These are phyloP conservation scores for Drosophila novamexicana DNA, from an alignment of 1,140 invertebrate species.

Conservation along the genomic window DNA sequence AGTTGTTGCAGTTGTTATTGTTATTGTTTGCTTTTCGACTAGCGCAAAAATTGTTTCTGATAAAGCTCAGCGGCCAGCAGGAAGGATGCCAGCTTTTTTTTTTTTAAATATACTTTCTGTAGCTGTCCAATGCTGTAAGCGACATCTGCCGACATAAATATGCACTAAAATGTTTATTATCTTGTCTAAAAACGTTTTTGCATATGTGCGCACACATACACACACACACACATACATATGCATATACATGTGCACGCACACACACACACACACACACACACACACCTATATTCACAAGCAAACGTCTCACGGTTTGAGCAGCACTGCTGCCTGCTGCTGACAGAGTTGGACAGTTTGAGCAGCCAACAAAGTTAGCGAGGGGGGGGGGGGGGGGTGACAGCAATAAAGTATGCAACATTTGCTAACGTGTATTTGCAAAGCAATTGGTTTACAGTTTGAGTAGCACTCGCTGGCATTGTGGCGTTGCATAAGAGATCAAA, in stretches of 20 bases:
- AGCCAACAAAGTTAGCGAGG: too few relatives aligned
- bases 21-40: constrained; percentile 32
- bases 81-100: constrained; percentile 20
- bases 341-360: too few relatives aligned
- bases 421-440: too few relatives aligned
- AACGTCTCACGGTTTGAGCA: constrained; percentile 10
- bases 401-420: too few relatives aligned
- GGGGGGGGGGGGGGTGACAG: too few relatives aligned
- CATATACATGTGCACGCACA: neutral
- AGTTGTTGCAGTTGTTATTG: constrained; percentile 25
- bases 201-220: neutral
- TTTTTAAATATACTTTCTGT: constrained; percentile 7
- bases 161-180: constrained; percentile 19
- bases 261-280: too few relatives aligned
- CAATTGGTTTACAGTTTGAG: too few relatives aligned
- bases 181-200: constrained; percentile 2
- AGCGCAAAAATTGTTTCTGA: constrained; percentile 40
- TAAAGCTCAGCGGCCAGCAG: constrained; percentile 24
- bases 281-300: neutral
- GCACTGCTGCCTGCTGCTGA: neutral
- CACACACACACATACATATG: neutral
- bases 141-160: constrained; percentile 26
- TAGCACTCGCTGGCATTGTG: too few relatives aligned
- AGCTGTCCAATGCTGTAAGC: constrained; percentile 18
- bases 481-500: too few relatives aligned